Conservation (phyloP, 2,113 vertebrate species). For the Fregata magnificens region DNA sequence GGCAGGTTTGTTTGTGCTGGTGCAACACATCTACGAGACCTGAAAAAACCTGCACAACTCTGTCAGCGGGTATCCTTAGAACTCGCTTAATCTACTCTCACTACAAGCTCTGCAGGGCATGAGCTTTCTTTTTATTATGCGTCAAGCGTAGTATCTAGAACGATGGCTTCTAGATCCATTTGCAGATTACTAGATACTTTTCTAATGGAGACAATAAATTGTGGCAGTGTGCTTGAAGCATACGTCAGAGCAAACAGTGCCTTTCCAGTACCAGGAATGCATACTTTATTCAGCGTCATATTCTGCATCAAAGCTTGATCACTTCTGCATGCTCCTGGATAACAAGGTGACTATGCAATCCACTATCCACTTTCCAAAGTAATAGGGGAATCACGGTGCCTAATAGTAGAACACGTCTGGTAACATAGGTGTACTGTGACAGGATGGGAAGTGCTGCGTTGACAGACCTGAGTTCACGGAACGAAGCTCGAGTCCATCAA, state of each 20-base stretch:
- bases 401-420: not conserved
- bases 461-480: not conserved
- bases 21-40: not conserved
- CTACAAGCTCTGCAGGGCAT: constrained; percentile 1
- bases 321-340: not conserved
- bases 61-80: not conserved
- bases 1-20: constrained; percentile 20
- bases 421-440: fast-evolving
- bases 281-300: fast-evolving
- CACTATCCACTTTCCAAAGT: not conserved
- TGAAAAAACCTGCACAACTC: constrained; percentile 8
- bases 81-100: not conserved
- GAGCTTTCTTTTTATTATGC: not conserved
- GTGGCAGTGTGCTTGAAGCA: not conserved
- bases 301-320: not conserved
- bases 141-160: not conserved
- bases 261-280: not conserved
- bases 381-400: fast-evolving
- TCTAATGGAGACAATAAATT: not conserved
- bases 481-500: not conserved
- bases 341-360: not conserved
- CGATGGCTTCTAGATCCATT: constrained; percentile 4
- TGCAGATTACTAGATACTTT: not conserved
- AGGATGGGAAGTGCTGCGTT: not conserved
- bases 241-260: not conserved